Evolutionary conservation across 1,140 invertebrate species (phyloP).

Genomic region (Hylaeus anthracinus): DNA sequence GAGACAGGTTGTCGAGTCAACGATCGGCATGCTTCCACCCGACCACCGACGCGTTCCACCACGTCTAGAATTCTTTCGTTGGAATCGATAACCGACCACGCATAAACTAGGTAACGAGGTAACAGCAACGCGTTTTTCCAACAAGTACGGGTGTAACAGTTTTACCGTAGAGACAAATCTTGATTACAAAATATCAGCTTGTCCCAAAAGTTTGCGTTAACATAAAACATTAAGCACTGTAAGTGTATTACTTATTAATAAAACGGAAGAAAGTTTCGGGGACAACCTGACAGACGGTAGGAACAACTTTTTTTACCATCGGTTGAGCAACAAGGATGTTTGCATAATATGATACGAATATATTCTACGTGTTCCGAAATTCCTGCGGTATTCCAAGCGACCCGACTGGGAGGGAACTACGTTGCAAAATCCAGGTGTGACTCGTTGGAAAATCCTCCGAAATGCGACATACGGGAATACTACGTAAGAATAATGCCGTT

Average conservation of each 20-base stretch:
- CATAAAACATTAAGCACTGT: no score
- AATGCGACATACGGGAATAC: not conserved
- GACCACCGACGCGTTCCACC: not conserved
- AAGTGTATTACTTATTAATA: no score
- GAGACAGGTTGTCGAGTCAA: not conserved
- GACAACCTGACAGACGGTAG: no score
- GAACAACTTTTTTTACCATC: no score
- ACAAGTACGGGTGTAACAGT: not conserved
- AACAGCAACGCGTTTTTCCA: not conserved
- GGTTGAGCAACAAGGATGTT: not conserved
- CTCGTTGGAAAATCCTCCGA: not conserved
- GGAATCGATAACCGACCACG: slow-evolving; percentile 23
- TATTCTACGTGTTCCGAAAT: not conserved
- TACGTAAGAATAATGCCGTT: not conserved
- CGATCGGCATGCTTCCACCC: no score
- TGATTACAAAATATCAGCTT: no score
- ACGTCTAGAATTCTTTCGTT: not conserved
- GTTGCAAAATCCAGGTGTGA: not conserved
- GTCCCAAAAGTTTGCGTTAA: no score
- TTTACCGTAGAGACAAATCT: no score
- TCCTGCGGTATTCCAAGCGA: slow-evolving; percentile 1
- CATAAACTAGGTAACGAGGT: slow-evolving; percentile 21
- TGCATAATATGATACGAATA: slow-evolving; percentile 11
- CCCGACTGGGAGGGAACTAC: not conserved
- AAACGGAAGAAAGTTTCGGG: no score